These are phyloP conservation scores for Sycobia sp. DNA, from an alignment of 1,140 invertebrate species.

Conservation along the genomic window DNA sequence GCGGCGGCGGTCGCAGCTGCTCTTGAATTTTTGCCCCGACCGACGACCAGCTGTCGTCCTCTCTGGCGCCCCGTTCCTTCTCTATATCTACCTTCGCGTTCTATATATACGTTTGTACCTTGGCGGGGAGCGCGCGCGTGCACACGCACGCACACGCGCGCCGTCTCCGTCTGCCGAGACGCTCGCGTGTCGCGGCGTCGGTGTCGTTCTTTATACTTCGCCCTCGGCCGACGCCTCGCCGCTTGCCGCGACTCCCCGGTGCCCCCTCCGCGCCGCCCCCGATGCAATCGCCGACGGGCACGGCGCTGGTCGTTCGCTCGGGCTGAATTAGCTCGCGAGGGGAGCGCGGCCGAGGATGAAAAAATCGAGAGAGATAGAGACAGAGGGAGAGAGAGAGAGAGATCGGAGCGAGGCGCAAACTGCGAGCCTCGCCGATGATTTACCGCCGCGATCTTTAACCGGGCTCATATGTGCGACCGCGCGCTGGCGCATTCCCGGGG, in stretches of 20 bases:
- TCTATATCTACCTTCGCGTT: conserved; percentile 3
- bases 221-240: too few species aligned
- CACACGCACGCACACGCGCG: too few species aligned
- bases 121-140: too few species aligned
- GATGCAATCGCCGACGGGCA: background rate
- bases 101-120: too few species aligned
- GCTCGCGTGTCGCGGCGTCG: too few species aligned
- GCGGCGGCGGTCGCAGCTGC: too few species aligned
- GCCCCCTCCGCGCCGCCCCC: background rate
- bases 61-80: background rate
- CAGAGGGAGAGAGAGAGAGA: too few species aligned
- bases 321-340: conserved; percentile 6
- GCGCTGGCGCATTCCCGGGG: too few species aligned
- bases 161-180: too few species aligned
- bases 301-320: conserved; percentile 8
- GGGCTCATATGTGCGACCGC: conserved; percentile 13
- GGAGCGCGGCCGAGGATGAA: background rate
- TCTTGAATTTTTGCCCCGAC: conserved; percentile 10
- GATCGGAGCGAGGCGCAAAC: conserved; percentile 4
- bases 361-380: too few species aligned
- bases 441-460: conserved; percentile 21
- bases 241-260: too few species aligned
- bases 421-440: conserved; percentile 21
- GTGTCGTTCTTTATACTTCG: conserved; percentile 1
- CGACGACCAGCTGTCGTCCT: conserved; percentile 27